Base-by-base conservation (phyloP, 1,140 invertebrate species). In the Drosophila carrolli region DNA sequence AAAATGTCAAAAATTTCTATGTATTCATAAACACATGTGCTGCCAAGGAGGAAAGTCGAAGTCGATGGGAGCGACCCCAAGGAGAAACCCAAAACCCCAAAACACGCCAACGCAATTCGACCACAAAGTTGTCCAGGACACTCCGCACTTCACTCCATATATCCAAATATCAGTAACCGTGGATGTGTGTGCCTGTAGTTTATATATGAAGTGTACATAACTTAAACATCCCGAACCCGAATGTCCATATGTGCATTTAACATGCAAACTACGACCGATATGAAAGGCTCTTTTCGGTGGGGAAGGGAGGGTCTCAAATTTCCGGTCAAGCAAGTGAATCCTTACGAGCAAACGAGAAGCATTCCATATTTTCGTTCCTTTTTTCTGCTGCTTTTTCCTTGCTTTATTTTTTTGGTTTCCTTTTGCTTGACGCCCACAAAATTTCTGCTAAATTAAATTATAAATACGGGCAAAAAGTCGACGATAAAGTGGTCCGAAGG, bases 361-460 rank as follows among this genome's bases (percentile, higher is more conserved):
- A 63, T 65, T 79, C 76, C 71, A 72, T 79, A 73, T 57, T 66
- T 73, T 47, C 32, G 48, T 51, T 47, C 50, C 47, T 59, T 62
- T 67, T 68, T 75, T 65, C 16, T 62, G 37, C 58, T 72, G 70
- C 63, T 59, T 66, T 65, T 78, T 55, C 56, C 54, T 58, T 47
- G 81, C 46, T 58, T 65, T 40, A 57, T 44, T 50, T 76, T 81
- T 75, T 63, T 54, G 78, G 66, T 75, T 82, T 82, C 70, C 67
- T 74, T 74, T 81, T 56, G 79, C 75, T 66, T 43, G 81, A 83
- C 83, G 73, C 78, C 82, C 81, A 74, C 85, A 90, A 90, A 90
- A 90, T 90, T 90, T 86, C 86, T 86, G 86, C 78, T 90, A 82
- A 90, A 90, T 90, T 90, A 90, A 90, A 86, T 90, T 85, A 90